Percentiles rank a stretch among this genome's conserved stretches.
phyloP scores from a whole-genome alignment of 2,113 vertebrate genomes.

The Speoplatyrhinus poulsoni region DNA sequence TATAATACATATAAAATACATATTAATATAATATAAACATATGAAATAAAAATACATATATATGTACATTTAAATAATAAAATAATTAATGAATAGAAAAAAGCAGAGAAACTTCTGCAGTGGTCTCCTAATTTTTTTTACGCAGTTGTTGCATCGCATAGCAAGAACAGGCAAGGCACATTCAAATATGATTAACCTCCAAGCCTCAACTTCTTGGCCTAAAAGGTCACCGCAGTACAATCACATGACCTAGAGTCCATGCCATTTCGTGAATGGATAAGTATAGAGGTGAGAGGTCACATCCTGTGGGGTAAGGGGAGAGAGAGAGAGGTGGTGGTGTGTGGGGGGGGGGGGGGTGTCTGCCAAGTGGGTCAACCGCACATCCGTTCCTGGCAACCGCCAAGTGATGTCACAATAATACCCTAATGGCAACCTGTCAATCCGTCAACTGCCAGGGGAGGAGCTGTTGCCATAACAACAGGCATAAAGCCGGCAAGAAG shows the following conservation, averaged over 20 bases:
- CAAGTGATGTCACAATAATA: constrained; percentile 59
- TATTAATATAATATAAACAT: too few relatives aligned
- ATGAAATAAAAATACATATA: too few relatives aligned
- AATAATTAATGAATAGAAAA: too few relatives aligned
- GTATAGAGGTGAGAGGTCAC: constrained; percentile 36
- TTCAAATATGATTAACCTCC: constrained; percentile 47
- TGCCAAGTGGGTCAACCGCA: constrained; percentile 53
- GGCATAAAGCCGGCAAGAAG: constrained; percentile 29
- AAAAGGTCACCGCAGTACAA: constrained; percentile 26
- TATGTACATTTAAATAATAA: too few relatives aligned
- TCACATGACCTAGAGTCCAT: constrained; percentile 17
- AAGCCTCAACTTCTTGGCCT: constrained; percentile 47
- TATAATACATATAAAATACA: too few relatives aligned
- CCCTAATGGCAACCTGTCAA: constrained; percentile 60
- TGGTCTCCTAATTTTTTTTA: too few relatives aligned
- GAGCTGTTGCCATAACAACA: constrained; percentile 47
- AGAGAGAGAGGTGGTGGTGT: background rate
- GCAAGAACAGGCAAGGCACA: constrained; percentile 29
- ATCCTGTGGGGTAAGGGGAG: constrained; percentile 34
- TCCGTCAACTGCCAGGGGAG: constrained; percentile 25
- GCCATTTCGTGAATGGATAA: constrained; percentile 20
- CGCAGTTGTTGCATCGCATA: background rate
- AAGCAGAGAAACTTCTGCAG: too few relatives aligned
- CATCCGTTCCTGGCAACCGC: constrained; percentile 46
- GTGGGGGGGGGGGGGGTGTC: constrained; percentile 5